Percentiles rank a stretch among this genome's conserved stretches.
phyloP scores from a whole-genome alignment of 2,797 vertebrate genomes.

The Loris lydekkerianus region DNA sequence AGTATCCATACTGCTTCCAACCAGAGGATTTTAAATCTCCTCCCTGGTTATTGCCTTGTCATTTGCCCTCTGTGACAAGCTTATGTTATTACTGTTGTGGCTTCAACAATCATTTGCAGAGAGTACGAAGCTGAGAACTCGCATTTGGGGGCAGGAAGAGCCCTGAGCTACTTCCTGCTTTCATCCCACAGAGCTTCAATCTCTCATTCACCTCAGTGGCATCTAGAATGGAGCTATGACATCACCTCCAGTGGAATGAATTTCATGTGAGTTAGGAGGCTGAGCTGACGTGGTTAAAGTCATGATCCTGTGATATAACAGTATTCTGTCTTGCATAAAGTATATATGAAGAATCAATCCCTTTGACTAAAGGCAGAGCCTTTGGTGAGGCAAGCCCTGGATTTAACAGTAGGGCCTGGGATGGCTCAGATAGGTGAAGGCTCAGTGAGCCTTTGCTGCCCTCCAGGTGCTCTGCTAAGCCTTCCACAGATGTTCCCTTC shows the following conservation, averaged over 20 bases:
- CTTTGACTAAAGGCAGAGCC: not conserved
- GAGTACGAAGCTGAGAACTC: not conserved
- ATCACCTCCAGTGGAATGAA: not conserved
- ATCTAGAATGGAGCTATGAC: rapidly evolving
- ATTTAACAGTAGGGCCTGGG: not conserved
- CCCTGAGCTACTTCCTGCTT: not conserved
- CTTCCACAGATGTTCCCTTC: not conserved
- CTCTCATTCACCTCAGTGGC: not conserved
- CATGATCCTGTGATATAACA: not conserved
- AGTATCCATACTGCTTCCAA: not conserved
- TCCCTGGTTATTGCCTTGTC: not conserved
- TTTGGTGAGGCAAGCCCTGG: not conserved
- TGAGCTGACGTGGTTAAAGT: not conserved
- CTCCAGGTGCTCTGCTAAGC: not conserved
- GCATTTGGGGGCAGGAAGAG: not conserved
- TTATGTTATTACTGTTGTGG: not conserved
- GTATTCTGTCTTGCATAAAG: not conserved
- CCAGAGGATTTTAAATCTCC: not conserved
- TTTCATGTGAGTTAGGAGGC: not conserved
- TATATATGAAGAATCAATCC: not conserved
- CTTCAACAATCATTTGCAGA: not conserved
- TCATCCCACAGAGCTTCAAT: not conserved
- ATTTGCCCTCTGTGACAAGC: not conserved
- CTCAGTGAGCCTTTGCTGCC: not conserved
- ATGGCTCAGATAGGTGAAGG: not conserved